Evolutionary conservation across 2,888 invertebrate genomes (phyloP).

Genomic region (Beris chalybata): DNA sequence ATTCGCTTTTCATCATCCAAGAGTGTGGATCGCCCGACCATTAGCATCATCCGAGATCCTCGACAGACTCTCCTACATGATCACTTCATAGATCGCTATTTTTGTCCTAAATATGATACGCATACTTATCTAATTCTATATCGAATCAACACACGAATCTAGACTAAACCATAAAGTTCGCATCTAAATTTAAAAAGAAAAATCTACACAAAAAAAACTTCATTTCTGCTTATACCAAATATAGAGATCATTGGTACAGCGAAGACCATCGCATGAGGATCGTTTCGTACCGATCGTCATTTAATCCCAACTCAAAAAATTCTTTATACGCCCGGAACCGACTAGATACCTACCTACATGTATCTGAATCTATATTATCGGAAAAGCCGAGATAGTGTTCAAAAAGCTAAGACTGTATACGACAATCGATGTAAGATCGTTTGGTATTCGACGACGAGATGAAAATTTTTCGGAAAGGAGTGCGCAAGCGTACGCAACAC

Average conservation of each 20-base stretch:
- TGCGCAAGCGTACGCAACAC: conserved; percentile 29
- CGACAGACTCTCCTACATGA: conserved; percentile 8
- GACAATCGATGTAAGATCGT: not conserved
- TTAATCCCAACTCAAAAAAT: no score
- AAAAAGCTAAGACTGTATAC: conserved; percentile 13
- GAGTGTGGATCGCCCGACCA: not conserved
- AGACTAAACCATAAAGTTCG: not conserved
- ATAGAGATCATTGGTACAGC: conserved; percentile 9
- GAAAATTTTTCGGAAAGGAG: conserved; percentile 1
- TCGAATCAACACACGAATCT: not conserved
- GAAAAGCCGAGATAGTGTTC: conserved; percentile 9
- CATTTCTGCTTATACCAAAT: conserved; percentile 22
- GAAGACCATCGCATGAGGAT: not conserved
- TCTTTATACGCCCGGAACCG: no score
- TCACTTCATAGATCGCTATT: conserved; percentile 32
- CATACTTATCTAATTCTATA: conserved; percentile 15
- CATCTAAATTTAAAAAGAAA: no score
- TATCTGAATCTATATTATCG: conserved; percentile 1
- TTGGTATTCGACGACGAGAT: not conserved
- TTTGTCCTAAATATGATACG: conserved; percentile 33
- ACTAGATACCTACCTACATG: not conserved
- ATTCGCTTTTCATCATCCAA: conserved; percentile 3
- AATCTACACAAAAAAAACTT: no score
- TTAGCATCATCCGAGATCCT: not conserved
- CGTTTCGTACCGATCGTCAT: no score